These are phyloP conservation scores for Montipora foliosa DNA, from an alignment of 64 coral and sea anemone genomes.

Conservation along the genomic window DNA sequence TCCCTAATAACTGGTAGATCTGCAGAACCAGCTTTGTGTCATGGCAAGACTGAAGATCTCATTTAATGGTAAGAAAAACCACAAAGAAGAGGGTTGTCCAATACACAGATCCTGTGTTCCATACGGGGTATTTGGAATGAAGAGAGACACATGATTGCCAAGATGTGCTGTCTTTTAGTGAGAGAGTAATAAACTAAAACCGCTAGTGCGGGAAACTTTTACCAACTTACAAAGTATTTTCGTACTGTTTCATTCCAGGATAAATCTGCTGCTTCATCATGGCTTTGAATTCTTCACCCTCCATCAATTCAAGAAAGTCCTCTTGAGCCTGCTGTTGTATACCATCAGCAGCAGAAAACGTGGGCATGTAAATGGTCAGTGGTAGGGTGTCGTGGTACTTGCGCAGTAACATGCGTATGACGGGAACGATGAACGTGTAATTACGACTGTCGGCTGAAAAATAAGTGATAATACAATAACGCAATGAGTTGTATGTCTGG, in stretches of 20 bases:
- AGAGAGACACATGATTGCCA: too few species aligned
- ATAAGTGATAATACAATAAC: background rate
- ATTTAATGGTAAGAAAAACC: too few species aligned
- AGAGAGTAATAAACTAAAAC: too few species aligned
- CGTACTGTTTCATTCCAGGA: conserved; percentile 90
- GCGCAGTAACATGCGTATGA: conserved; percentile 82
- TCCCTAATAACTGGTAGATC: too few species aligned
- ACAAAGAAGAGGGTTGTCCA: too few species aligned
- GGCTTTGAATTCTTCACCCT: conserved; percentile 88
- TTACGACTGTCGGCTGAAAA: conserved; percentile 78
- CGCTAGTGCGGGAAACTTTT: background rate
- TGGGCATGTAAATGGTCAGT: conserved; percentile 89
- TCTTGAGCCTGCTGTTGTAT: conserved; percentile 75
- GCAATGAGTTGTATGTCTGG: too few species aligned
- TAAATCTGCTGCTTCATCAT: conserved; percentile 95
- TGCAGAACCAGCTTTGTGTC: too few species aligned
- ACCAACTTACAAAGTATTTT: conserved; percentile 84
- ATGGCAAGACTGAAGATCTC: too few species aligned
- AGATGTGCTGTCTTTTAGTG: too few species aligned
- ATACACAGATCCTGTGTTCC: too few species aligned
- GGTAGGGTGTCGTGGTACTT: conserved; percentile 86
- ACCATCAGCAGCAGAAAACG: conserved; percentile 67
- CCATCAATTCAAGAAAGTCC: conserved; percentile 75
- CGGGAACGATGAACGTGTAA: conserved; percentile 90
- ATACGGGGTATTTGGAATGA: too few species aligned